Evolutionary conservation across 2,113 vertebrate genomes (phyloP).

Genomic region (Anoplopoma fimbria): DNA sequence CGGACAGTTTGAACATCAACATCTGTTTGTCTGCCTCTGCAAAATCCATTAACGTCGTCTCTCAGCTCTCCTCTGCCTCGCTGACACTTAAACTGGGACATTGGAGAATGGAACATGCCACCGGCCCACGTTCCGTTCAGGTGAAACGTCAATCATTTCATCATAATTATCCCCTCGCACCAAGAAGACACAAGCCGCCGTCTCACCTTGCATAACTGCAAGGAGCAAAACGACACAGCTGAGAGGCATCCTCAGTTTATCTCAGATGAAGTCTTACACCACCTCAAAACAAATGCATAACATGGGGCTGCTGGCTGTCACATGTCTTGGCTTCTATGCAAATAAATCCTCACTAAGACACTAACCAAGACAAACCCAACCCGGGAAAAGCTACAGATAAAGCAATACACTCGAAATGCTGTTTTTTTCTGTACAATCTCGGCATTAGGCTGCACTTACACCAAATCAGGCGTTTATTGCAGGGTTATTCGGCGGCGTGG

Average conservation of each 20-base stretch:
- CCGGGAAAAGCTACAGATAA: conserved; percentile 15
- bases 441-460: background rate
- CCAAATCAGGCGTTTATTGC: background rate
- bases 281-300: conserved; percentile 17
- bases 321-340: conserved; percentile 25
- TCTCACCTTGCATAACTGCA: background rate
- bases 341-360: conserved; percentile 50
- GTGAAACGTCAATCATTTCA: conserved; percentile 62
- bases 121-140: conserved; percentile 35
- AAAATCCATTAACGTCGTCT: conserved; percentile 68
- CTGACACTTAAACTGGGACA: conserved; percentile 50
- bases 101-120: conserved; percentile 18
- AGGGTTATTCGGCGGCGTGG: background rate
- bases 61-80: conserved; percentile 50
- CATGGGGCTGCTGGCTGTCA: conserved; percentile 25
- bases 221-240: conserved; percentile 3
- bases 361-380: conserved; percentile 19
- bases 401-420: background rate
- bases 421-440: background rate
- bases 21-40: conserved; percentile 65
- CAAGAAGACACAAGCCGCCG: background rate
- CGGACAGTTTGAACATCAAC: conserved; percentile 62
- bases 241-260: conserved; percentile 34
- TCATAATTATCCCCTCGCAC: conserved; percentile 49
- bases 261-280: conserved; percentile 22